Percentiles rank a stretch among this genome's conserved stretches.
phyloP scores from a whole-genome alignment of 2,113 vertebrate species.

The Manacus vitellinus region DNA sequence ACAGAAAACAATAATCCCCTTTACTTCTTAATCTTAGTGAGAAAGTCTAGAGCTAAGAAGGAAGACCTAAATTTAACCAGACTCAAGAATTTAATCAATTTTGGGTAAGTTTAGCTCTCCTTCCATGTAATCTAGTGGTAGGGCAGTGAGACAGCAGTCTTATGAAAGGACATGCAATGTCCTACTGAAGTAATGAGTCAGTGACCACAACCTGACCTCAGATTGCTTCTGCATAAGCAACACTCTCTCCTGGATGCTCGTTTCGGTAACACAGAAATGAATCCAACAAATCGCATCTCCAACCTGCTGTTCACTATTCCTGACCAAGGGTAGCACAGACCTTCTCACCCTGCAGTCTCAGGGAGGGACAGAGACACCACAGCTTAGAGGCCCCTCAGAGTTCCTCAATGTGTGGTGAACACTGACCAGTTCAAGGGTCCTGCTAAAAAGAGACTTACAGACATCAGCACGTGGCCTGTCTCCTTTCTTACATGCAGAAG shows the following conservation, averaged over 20 bases:
- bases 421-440: neutral
- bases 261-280: neutral
- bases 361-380: neutral
- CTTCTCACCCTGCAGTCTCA: neutral
- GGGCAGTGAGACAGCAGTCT: neutral
- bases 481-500: neutral
- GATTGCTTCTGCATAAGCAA: neutral
- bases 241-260: neutral
- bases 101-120: neutral
- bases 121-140: neutral
- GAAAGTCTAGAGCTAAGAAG: neutral
- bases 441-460: neutral
- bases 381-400: neutral
- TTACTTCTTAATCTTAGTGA: neutral
- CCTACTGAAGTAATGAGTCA: neutral
- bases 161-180: neutral
- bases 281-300: neutral
- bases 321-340: neutral
- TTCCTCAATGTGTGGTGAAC: accelerated
- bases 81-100: slow-evolving; percentile 21
- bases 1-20: slow-evolving; percentile 14
- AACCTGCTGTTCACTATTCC: neutral
- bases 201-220: slow-evolving; percentile 3
- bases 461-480: neutral
- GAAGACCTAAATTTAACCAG: slow-evolving; percentile 2